Percentiles rank a stretch among this genome's conserved stretches.
These are phyloP conservation scores for Acronicta leporina DNA, from an alignment of 2,888 invertebrate genomes.

Conservation along the genomic window DNA sequence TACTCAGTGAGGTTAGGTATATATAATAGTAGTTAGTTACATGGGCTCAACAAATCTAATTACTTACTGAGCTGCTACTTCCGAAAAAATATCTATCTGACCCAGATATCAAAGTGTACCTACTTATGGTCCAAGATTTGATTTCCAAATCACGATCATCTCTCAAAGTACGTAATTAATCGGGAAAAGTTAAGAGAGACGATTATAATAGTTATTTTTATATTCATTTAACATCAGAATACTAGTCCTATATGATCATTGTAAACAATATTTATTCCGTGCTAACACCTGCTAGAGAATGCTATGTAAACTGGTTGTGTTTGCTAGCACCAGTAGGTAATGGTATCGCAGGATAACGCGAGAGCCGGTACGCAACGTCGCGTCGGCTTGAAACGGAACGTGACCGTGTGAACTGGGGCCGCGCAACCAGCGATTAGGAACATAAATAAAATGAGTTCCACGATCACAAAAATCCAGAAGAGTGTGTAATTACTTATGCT, in stretches of 20 bases:
- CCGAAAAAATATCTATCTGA: too few relatives aligned
- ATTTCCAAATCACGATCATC: too few relatives aligned
- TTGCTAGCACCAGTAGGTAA: slow-evolving; percentile 22
- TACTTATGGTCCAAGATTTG: too few relatives aligned
- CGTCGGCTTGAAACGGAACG: slow-evolving; percentile 18
- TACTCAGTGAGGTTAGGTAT: too few relatives aligned
- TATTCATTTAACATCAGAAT: too few relatives aligned
- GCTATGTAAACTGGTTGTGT: slow-evolving; percentile 33
- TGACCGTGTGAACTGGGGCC: slow-evolving; percentile 20
- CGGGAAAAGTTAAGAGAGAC: too few relatives aligned
- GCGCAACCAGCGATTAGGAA: slow-evolving; percentile 7
- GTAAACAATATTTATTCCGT: background rate
- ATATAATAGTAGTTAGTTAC: too few relatives aligned
- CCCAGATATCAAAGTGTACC: too few relatives aligned
- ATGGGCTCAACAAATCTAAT: too few relatives aligned
- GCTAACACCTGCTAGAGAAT: slow-evolving; percentile 23
- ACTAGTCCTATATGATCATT: background rate
- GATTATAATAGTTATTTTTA: too few relatives aligned
- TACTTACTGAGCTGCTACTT: too few relatives aligned
- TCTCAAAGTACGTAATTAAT: too few relatives aligned
- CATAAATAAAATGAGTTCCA: background rate
- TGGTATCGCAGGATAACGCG: slow-evolving; percentile 27
- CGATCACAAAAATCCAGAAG: background rate
- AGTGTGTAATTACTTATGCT: background rate
- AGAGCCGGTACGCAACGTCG: slow-evolving; percentile 1